Evolutionary conservation across 2,797 vertebrate genomes (phyloP).

Genomic region (Cetoscarus ocellatus): DNA sequence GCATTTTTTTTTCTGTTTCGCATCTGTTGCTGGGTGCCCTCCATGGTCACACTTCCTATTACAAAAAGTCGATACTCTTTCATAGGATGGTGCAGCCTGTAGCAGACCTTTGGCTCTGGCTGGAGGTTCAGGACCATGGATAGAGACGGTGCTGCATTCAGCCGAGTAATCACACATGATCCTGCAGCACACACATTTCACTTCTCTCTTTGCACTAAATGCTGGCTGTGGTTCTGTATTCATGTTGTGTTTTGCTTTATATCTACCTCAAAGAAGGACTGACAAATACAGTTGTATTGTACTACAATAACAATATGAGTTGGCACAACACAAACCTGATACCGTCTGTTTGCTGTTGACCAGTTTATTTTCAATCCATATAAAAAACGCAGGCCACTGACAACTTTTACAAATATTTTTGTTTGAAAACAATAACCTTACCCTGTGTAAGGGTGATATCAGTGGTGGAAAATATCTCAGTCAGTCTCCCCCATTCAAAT

Average conservation of each 20-base stretch:
- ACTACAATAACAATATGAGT: background rate
- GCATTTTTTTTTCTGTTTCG: constrained; percentile 72
- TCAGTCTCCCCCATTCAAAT: too few relatives aligned
- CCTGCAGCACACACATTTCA: constrained; percentile 36
- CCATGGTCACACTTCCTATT: constrained; percentile 80
- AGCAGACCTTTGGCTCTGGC: constrained; percentile 70
- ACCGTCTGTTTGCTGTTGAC: too few relatives aligned
- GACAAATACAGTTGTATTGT: background rate
- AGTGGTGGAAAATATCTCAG: too few relatives aligned
- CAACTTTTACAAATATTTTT: too few relatives aligned
- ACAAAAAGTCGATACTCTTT: constrained; percentile 83
- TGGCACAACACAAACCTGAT: background rate
- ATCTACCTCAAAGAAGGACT: constrained; percentile 18
- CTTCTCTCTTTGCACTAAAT: constrained; percentile 29
- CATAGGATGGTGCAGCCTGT: constrained; percentile 64
- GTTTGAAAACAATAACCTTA: too few relatives aligned
- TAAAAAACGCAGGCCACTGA: too few relatives aligned
- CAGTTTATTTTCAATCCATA: too few relatives aligned
- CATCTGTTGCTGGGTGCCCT: constrained; percentile 77
- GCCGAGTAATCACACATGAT: constrained; percentile 63
- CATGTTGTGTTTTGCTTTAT: constrained; percentile 27
- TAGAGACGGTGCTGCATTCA: constrained; percentile 70
- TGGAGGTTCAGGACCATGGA: constrained; percentile 77
- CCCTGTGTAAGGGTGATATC: too few relatives aligned
- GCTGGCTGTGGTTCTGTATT: constrained; percentile 29